Percentiles rank a stretch among this genome's conserved stretches.
Conservation (phyloP, 2,888 invertebrate species). For the Ecliptopera silaceata region DNA sequence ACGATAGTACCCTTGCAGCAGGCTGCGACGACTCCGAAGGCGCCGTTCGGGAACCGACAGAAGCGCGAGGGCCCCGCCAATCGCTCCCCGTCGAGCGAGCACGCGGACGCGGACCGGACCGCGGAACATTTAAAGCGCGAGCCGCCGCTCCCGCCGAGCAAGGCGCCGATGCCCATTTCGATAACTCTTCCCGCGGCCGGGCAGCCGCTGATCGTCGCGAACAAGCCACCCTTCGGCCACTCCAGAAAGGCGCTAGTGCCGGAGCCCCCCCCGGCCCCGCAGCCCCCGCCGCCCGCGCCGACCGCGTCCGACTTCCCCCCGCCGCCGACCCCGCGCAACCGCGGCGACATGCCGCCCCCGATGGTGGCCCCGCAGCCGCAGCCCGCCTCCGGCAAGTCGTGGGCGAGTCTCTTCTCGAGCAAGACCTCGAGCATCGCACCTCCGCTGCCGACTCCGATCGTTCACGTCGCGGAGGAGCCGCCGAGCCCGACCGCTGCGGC, state of each 20-base stretch:
- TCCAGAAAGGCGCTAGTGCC: slow-evolving; percentile 64
- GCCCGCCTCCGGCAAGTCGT: slow-evolving; percentile 81
- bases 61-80: slow-evolving; percentile 69
- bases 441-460: slow-evolving; percentile 34
- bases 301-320: slow-evolving; percentile 80
- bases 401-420: slow-evolving; percentile 86
- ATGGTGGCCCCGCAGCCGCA: slow-evolving; percentile 63
- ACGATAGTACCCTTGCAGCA: slow-evolving; percentile 74
- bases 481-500: slow-evolving; percentile 55
- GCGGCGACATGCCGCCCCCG: slow-evolving; percentile 65
- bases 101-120: slow-evolving; percentile 53
- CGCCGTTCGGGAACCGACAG: slow-evolving; percentile 75
- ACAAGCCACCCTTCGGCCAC: slow-evolving; percentile 76
- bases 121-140: slow-evolving; percentile 65
- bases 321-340: slow-evolving; percentile 73
- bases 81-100: slow-evolving; percentile 68
- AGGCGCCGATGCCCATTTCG: slow-evolving; percentile 77
- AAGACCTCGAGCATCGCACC: slow-evolving; percentile 49
- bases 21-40: slow-evolving; percentile 69
- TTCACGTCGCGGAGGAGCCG: slow-evolving; percentile 56
- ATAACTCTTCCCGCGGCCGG: slow-evolving; percentile 74
- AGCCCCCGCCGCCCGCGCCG: slow-evolving; percentile 72
- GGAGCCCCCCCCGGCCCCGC: slow-evolving; percentile 64
- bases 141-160: slow-evolving; percentile 70
- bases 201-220: slow-evolving; percentile 75